Evolutionary conservation across 2,888 invertebrate genomes (phyloP).

Genomic region (Molorchus minor): DNA sequence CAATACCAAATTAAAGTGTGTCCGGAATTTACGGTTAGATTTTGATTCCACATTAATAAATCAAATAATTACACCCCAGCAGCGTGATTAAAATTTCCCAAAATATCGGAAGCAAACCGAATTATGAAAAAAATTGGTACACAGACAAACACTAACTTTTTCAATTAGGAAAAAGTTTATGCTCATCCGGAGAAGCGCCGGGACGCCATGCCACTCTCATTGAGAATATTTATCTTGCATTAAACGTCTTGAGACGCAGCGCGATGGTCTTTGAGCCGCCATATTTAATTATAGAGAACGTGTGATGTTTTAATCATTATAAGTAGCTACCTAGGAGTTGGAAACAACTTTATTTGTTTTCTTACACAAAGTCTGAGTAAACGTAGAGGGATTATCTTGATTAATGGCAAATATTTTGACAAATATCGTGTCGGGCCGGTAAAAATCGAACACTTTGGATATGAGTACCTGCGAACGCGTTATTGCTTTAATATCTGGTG

Average conservation of each 20-base stretch:
- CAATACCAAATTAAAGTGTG: too few relatives aligned
- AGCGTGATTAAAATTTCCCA: constrained; percentile 7
- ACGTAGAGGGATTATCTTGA: constrained; percentile 60
- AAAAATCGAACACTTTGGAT: constrained; percentile 34
- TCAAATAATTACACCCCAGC: neutral
- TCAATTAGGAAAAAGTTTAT: constrained; percentile 12
- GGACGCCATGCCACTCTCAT: constrained; percentile 12
- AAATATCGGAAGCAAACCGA: constrained; percentile 1
- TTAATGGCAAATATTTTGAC: constrained; percentile 63
- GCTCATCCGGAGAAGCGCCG: constrained; percentile 25
- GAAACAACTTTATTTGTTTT: constrained; percentile 60
- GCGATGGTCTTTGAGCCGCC: constrained; percentile 45
- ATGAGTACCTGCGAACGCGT: constrained; percentile 30
- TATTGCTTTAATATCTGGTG: constrained; percentile 33
- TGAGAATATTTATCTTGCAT: constrained; percentile 28
- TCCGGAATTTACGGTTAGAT: too few relatives aligned
- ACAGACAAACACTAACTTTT: constrained; percentile 11
- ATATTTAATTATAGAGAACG: constrained; percentile 58
- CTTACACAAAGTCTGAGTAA: constrained; percentile 55
- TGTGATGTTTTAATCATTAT: constrained; percentile 61
- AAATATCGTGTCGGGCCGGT: constrained; percentile 51
- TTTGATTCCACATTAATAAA: neutral
- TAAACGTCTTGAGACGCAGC: constrained; percentile 21
- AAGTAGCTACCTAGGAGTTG: constrained; percentile 56
- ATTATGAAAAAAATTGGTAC: constrained; percentile 1